Evolutionary conservation across 2,797 vertebrate species (phyloP).

Genomic region (Centroberyx gerrardi): DNA sequence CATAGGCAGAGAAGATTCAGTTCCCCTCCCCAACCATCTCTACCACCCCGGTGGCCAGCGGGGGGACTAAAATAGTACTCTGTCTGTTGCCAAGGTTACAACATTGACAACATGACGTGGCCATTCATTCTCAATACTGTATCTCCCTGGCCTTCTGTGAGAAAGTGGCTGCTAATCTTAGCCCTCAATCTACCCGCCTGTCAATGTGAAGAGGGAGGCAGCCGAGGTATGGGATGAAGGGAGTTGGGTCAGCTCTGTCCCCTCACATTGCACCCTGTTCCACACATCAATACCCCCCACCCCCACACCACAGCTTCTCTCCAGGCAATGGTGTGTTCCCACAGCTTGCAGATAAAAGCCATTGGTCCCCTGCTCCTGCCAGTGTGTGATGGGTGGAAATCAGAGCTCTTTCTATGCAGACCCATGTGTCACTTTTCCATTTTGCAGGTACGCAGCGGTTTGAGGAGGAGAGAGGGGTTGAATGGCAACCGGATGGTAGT

Average conservation of each 20-base stretch:
- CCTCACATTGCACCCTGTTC: slow-evolving; percentile 53
- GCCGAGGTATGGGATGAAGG: slow-evolving; percentile 78
- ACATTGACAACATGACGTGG: slow-evolving; percentile 90
- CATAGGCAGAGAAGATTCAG: slow-evolving; percentile 57
- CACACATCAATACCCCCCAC: slow-evolving; percentile 61
- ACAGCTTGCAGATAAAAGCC: slow-evolving; percentile 76
- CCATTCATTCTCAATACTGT: slow-evolving; percentile 90
- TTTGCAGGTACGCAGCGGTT: slow-evolving; percentile 77
- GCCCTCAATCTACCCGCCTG: slow-evolving; percentile 88
- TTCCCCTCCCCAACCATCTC: slow-evolving; percentile 62
- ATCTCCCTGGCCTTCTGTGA: slow-evolving; percentile 91
- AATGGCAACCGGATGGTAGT: slow-evolving; percentile 83
- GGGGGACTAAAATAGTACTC: slow-evolving; percentile 87
- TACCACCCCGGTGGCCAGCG: slow-evolving; percentile 74
- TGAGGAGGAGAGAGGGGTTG: slow-evolving; percentile 67
- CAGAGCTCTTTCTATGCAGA: slow-evolving; percentile 77
- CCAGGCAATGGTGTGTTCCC: slow-evolving; percentile 63
- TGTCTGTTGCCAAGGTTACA: slow-evolving; percentile 92
- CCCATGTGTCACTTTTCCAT: slow-evolving; percentile 80
- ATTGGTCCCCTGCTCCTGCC: slow-evolving; percentile 57
- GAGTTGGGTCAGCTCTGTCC: slow-evolving; percentile 73
- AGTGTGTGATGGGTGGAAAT: slow-evolving; percentile 74
- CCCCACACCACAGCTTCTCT: slow-evolving; percentile 62
- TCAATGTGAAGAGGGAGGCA: slow-evolving; percentile 83
- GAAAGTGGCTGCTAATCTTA: slow-evolving; percentile 90